Evolutionary conservation across 2,113 vertebrate genomes (phyloP), one percentile per base, ranked within the genome.

Genomic region (Ptychochromis oligacanthus): DNA sequence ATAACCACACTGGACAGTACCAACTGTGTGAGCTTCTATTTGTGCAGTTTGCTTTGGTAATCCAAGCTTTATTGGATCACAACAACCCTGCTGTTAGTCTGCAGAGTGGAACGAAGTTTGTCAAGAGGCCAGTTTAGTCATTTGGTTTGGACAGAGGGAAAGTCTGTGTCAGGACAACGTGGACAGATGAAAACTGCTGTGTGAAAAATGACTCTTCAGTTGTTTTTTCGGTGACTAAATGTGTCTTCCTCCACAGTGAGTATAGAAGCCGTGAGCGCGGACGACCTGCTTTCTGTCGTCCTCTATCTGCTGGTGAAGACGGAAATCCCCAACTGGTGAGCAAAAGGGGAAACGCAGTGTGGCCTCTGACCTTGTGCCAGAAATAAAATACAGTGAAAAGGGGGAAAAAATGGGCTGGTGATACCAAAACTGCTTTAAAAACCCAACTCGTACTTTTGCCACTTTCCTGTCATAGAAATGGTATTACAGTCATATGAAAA

Each of bases 261-360:
- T 55, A 90, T 99, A 75, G 97, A 98, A 92, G 97, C 97, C 0
- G 95, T 99, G 94, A 97, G 97, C 91, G 97, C 98, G 0, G 98
- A 99, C 84, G 98, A 99, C 87, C 97, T 99, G 13, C 97, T 99
- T 0, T 97, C 97, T 1, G 97, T 98, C 81, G 93, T 98, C 89
- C 95, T 99, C 28, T 99, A 98, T 86, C 95, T 99, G 85, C 95
- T 99, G 83, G 97, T 99, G 57, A 99, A 98, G 94, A 98, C 98
- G 1, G 98, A 99, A 90, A 97, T 99, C 79, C 98, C 98, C 36
- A 99, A 99, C 90, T 99, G 98, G 98, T 99, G 96, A 92, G 95
- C 74, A 17, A 2, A 12, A 36, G 26, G 12, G 26, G 36, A 18
- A 58, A 4, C 13, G 22, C 8, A 14, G 10, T 38, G 9, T 18